Evolutionary conservation across 2,888 invertebrate species (phyloP).

Genomic region (Hyppa rectilinea): DNA sequence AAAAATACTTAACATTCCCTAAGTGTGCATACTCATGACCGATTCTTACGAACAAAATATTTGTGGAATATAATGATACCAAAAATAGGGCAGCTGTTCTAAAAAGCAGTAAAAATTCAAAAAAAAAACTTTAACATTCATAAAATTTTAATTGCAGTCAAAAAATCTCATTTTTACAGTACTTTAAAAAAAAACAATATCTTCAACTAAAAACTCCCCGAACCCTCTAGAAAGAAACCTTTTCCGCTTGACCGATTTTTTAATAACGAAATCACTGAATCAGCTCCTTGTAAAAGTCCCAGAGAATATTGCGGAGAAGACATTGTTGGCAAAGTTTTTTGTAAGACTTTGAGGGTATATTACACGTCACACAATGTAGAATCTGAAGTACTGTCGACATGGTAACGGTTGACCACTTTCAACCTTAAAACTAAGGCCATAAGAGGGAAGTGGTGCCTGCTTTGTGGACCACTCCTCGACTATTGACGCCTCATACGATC

Average conservation of each 20-base stretch:
- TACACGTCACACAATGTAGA: conserved; percentile 38
- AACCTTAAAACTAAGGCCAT: background rate
- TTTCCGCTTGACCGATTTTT: conserved; percentile 49
- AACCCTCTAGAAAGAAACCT: conserved; percentile 1
- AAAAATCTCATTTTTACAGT: background rate
- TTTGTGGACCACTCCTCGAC: conserved; percentile 20
- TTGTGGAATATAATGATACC: no score
- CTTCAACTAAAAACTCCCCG: background rate
- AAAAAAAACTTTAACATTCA: background rate
- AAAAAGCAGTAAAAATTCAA: background rate
- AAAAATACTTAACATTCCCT: background rate
- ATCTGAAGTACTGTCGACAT: conserved; percentile 22
- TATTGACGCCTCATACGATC: conserved; percentile 23
- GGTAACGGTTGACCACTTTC: conserved; percentile 5
- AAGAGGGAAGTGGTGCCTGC: background rate
- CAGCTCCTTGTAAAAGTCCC: conserved; percentile 48
- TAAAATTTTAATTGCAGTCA: background rate
- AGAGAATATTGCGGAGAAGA: conserved; percentile 42
- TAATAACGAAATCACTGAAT: conserved; percentile 59
- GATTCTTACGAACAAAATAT: background rate
- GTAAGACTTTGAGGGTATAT: conserved; percentile 38
- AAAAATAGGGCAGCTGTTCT: background rate
- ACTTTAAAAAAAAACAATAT: background rate
- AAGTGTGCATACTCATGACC: background rate
- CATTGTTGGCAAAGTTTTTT: conserved; percentile 53